Conservation (phyloP, 1,140 invertebrate genomes). For the Penaeus japonicus region DNA sequence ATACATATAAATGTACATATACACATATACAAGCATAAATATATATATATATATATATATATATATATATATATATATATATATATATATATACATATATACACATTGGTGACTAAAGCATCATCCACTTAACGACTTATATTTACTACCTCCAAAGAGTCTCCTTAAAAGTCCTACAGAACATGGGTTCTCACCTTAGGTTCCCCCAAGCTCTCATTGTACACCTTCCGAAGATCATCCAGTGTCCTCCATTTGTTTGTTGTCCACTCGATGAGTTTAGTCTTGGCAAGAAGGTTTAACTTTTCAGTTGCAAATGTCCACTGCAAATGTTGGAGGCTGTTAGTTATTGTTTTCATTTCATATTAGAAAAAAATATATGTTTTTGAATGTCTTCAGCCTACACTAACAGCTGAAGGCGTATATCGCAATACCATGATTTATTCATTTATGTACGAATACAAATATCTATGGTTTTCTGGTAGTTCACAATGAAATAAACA, state of each 20-base stretch:
- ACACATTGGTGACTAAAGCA: neutral
- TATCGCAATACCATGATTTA: too few species aligned
- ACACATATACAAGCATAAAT: too few species aligned
- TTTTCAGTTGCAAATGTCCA: constrained; percentile 66
- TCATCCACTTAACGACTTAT: neutral
- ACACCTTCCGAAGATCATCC: constrained; percentile 64
- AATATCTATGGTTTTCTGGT: too few species aligned
- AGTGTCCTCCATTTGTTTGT: constrained; percentile 65
- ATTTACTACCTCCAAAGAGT: neutral
- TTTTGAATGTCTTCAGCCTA: too few species aligned
- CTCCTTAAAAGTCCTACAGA: neutral
- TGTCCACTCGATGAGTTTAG: constrained; percentile 63
- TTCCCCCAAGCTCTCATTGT: constrained; percentile 63
- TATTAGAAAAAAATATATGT: too few species aligned
- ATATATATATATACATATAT: neutral
- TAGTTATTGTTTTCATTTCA: too few species aligned
- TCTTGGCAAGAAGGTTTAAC: constrained; percentile 62
- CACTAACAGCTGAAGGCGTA: too few species aligned
- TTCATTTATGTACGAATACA: too few species aligned
- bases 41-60: too few species aligned
- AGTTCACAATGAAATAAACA: neutral
- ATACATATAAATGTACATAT: too few species aligned
- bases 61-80: too few species aligned
- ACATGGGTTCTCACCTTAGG: constrained; percentile 31
- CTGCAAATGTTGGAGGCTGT: constrained; percentile 60